Base-by-base conservation (phyloP, 2,888 invertebrate species). In the Bembecia ichneumoniformis region DNA sequence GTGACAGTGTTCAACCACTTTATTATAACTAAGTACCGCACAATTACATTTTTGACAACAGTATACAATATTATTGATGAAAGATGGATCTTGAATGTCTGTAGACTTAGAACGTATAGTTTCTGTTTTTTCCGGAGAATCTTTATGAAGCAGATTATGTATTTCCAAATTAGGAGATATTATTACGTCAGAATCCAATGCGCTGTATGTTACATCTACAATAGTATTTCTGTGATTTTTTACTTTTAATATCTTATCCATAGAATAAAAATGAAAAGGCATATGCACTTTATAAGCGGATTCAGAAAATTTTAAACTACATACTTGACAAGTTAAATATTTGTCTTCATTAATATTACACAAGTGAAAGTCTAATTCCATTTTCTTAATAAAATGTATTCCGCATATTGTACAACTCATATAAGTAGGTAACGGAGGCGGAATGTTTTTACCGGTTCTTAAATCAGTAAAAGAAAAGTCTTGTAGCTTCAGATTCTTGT, bases 1-100 rank as follows among this genome's bases (percentile, higher is more conserved):
- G 48, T 80, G 82, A 55, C 80, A 78, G 64, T 83, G 83, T 52
- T 73, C 65, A 36, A 82, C 60, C 34, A 71, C 74, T 58, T 67
- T 66, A 55, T 81, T 79, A 55, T 80, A 83, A 10, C 59, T 57
- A 53, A 68, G 61, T 45, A 79, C 52, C 51, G 68, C 60, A 50
- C 71, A 47, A 43, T 57, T 52, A 58, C 82, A 82, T 56, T 58
- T 65, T 53, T 64, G 64, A 59, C 82, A 82, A 35, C 55, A 63
- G 54, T 68, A 82, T 17, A 70, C 48, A 46, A 61, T 47, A 40
- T 50, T 49, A 14, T 13, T n/a, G 11, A 40, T 14, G 14, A 11
- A n/a, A n/a, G 40, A 40, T 13, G 40, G 40, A 2, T 40, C 40
- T 3, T 28, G 7, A 28, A 28, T 28, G 28, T 28, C 7, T 28